phyloP scores from a whole-genome alignment of 2,888 invertebrate species.

The Belgica antarctica region DNA sequence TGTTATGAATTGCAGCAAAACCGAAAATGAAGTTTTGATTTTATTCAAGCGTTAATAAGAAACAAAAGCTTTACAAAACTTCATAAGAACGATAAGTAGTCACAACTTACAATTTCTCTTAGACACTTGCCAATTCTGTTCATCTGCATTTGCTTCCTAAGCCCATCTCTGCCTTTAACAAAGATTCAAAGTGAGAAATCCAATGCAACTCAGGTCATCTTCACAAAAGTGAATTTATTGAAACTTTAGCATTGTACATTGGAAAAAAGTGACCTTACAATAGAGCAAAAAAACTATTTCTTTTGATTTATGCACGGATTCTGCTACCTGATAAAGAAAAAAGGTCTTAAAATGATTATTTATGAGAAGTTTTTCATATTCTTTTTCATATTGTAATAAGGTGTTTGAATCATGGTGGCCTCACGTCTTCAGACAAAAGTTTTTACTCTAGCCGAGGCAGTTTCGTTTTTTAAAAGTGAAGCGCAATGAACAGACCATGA shows the following conservation, averaged over 20 bases:
- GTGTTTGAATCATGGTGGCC: not conserved
- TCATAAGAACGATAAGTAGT: too few relatives aligned
- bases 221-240: too few relatives aligned
- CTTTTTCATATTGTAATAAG: not conserved
- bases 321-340: slow-evolving; percentile 38
- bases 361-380: slow-evolving; percentile 6
- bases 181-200: slow-evolving; percentile 22
- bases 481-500: not conserved
- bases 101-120: too few relatives aligned
- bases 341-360: slow-evolving; percentile 1
- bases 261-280: slow-evolving; percentile 22
- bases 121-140: too few relatives aligned
- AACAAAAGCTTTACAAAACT: too few relatives aligned
- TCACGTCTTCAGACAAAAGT: not conserved
- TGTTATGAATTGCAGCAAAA: too few relatives aligned
- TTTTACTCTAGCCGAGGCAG: too few relatives aligned
- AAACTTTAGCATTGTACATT: not conserved
- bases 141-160: too few relatives aligned
- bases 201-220: too few relatives aligned
- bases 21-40: too few relatives aligned
- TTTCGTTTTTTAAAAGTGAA: too few relatives aligned
- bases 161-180: not conserved
- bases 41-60: too few relatives aligned
- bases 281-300: not conserved
- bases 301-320: slow-evolving; percentile 32